A percentile compares a stretch with the other conserved stretches of the same genome.
These are phyloP conservation scores for Xerus inauris DNA, from an alignment of 2,113 vertebrate species.

Conservation along the genomic window DNA sequence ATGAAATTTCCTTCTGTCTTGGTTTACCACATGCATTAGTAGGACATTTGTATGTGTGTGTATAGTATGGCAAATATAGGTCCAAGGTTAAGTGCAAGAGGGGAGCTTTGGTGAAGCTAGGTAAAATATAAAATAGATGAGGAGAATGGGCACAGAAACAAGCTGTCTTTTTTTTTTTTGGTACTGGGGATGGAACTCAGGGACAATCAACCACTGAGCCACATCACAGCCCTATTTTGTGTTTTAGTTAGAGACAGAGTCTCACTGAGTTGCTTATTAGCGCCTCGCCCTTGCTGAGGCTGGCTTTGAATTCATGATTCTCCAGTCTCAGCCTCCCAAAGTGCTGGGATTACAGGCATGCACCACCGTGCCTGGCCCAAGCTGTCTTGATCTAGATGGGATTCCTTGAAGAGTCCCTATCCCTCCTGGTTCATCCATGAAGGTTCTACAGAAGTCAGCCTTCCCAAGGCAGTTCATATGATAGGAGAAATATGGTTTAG, in stretches of 20 bases:
- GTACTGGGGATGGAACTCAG: too few relatives aligned
- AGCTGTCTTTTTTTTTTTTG: too few relatives aligned
- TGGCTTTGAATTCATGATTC: too few relatives aligned
- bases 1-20: not conserved
- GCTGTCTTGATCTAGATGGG: not conserved
- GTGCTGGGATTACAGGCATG: too few relatives aligned
- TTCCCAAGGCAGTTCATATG: not conserved
- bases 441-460: not conserved
- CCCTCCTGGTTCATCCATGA: not conserved
- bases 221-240: too few relatives aligned
- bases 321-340: too few relatives aligned
- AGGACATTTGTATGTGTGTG: not conserved
- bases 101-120: not conserved
- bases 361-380: too few relatives aligned
- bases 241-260: too few relatives aligned
- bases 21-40: not conserved
- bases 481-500: not conserved
- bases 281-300: too few relatives aligned
- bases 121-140: not conserved
- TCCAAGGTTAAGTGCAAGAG: not conserved
- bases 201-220: too few relatives aligned
- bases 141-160: not conserved
- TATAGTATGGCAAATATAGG: too few relatives aligned
- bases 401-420: not conserved
- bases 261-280: too few relatives aligned